Conservation (phyloP, 2,797 vertebrate genomes). For the Acanthurus lineatus region DNA sequence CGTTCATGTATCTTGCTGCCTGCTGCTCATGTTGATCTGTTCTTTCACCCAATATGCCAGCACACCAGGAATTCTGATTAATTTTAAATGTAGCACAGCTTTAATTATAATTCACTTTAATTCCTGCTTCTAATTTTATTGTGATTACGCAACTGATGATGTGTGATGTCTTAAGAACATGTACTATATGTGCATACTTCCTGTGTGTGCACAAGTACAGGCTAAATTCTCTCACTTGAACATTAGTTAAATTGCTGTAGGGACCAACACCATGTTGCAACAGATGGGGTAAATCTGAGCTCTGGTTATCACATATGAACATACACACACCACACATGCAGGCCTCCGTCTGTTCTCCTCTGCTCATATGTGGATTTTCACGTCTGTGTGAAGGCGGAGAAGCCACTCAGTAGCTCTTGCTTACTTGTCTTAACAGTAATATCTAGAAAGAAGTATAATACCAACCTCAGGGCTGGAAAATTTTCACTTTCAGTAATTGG, state of each 20-base stretch:
- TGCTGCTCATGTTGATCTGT: background rate
- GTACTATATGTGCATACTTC: background rate
- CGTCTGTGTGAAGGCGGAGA: slow-evolving; percentile 23
- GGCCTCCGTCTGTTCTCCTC: slow-evolving; percentile 48
- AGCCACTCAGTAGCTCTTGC: slow-evolving; percentile 17
- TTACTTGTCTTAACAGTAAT: slow-evolving; percentile 22
- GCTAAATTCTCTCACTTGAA: slow-evolving; percentile 8
- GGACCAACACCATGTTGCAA: slow-evolving; percentile 26
- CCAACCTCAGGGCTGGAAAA: slow-evolving; percentile 23
- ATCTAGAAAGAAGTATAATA: slow-evolving; percentile 25
- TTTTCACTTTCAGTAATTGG: slow-evolving; percentile 51
- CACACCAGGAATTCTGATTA: background rate
- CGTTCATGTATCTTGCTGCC: background rate
- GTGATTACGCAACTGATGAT: slow-evolving; percentile 19
- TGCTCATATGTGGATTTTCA: slow-evolving; percentile 36
- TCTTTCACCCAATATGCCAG: background rate
- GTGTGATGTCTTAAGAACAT: background rate
- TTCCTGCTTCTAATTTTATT: slow-evolving; percentile 3
- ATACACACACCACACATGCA: slow-evolving; percentile 21
- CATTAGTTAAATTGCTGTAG: slow-evolving; percentile 32
- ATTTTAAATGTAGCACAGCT: background rate
- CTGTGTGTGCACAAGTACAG: background rate
- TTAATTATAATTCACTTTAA: background rate
- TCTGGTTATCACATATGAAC: slow-evolving; percentile 40
- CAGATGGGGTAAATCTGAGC: slow-evolving; percentile 49